phyloP scores from a whole-genome alignment of 2,797 vertebrate species.

The Erpetoichthys calabaricus region DNA sequence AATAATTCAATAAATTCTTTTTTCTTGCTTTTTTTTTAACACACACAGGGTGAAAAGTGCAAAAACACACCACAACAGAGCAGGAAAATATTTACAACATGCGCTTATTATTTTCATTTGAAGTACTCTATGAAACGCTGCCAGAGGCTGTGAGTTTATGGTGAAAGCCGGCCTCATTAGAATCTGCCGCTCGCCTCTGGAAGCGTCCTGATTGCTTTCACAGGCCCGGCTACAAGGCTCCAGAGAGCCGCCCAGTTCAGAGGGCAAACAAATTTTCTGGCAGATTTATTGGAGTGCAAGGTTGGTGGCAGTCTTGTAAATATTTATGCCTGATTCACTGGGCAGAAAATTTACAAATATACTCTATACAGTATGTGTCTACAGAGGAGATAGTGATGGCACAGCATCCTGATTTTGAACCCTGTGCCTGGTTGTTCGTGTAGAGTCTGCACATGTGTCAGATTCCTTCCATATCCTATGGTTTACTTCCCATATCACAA shows the following conservation, averaged over 20 bases:
- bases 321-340: conserved; percentile 26
- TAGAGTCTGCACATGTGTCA: too few species aligned
- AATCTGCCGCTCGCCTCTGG: conserved; percentile 17
- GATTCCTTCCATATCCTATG: too few species aligned
- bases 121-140: conserved; percentile 35
- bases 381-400: too few species aligned
- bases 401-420: too few species aligned
- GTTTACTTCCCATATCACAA: too few species aligned
- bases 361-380: too few species aligned
- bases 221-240: conserved; percentile 40
- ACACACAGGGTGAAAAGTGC: conserved; percentile 35
- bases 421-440: too few species aligned
- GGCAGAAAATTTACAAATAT: not conserved
- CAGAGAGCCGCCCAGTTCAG: conserved; percentile 49
- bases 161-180: conserved; percentile 37
- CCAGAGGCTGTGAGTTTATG: conserved; percentile 36
- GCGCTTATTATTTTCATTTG: conserved; percentile 32
- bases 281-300: conserved; percentile 58
- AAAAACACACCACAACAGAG: conserved; percentile 35
- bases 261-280: conserved; percentile 74
- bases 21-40: conserved; percentile 19
- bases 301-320: conserved; percentile 47
- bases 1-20: conserved; percentile 25
- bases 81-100: conserved; percentile 31
- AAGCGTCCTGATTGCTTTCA: conserved; percentile 45